Evolutionary conservation across 2,888 invertebrate species (phyloP).

Genomic region (Mythimna ferrago): DNA sequence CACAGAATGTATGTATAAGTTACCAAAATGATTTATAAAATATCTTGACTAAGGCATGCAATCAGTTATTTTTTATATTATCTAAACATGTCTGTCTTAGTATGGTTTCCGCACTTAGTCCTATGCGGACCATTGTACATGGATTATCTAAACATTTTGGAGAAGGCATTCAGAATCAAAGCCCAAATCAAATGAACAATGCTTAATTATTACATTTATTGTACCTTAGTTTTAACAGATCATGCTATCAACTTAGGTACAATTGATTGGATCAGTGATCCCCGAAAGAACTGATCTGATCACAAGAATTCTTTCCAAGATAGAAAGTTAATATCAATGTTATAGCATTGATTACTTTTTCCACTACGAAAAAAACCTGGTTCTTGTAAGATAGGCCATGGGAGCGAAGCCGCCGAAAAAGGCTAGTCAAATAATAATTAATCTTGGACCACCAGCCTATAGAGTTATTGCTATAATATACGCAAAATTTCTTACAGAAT

Average conservation of each 20-base stretch:
- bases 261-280: no score
- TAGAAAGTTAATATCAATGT: neutral
- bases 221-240: neutral
- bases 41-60: no score
- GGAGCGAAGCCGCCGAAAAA: neutral
- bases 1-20: neutral
- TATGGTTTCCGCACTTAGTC: no score
- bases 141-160: neutral
- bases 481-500: neutral
- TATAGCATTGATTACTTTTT: no score
- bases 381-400: no score
- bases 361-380: neutral
- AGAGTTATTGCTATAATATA: neutral
- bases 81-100: no score
- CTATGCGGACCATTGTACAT: no score
- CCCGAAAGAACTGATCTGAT: neutral
- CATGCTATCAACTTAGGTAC: no score
- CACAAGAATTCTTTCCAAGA: neutral
- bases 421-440: neutral
- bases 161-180: neutral
- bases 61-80: no score
- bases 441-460: neutral
- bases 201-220: no score
- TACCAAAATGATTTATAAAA: no score
- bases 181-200: no score